A percentile compares a stretch with the other conserved stretches of the same genome.
phyloP scores from a whole-genome alignment of 2,797 vertebrate species.

The Podarcis lilfordi region DNA sequence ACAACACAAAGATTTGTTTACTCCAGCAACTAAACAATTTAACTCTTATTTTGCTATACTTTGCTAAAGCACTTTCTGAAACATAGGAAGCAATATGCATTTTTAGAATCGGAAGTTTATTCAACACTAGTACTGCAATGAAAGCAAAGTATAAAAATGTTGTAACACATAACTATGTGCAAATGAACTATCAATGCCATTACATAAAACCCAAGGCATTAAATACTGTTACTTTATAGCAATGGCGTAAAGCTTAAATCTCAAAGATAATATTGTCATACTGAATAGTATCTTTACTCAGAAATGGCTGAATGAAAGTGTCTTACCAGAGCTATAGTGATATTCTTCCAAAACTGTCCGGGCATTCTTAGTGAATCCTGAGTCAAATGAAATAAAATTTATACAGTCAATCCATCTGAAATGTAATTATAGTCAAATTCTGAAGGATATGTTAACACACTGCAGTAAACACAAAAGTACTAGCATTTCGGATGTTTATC shows the following conservation, averaged over 20 bases:
- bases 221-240: background rate
- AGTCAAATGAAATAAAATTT: slow-evolving; percentile 41
- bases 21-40: background rate
- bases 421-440: slow-evolving; percentile 34
- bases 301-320: slow-evolving; percentile 35
- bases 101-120: slow-evolving; percentile 15
- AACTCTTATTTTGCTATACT: background rate
- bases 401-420: slow-evolving; percentile 24
- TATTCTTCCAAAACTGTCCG: slow-evolving; percentile 77
- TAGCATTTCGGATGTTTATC: slow-evolving; percentile 31
- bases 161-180: background rate
- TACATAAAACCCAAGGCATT: background rate
- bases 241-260: slow-evolving; percentile 25
- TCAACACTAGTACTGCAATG: background rate
- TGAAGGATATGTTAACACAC: slow-evolving; percentile 37
- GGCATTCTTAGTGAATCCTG: slow-evolving; percentile 69
- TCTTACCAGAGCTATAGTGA: slow-evolving; percentile 80
- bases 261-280: background rate
- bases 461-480: slow-evolving; percentile 55
- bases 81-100: background rate
- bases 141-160: background rate
- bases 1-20: background rate
- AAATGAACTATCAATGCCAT: background rate
- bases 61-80: background rate
- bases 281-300: background rate